Conservation (phyloP, 1,140 invertebrate genomes). For the Cydia splendana region DNA sequence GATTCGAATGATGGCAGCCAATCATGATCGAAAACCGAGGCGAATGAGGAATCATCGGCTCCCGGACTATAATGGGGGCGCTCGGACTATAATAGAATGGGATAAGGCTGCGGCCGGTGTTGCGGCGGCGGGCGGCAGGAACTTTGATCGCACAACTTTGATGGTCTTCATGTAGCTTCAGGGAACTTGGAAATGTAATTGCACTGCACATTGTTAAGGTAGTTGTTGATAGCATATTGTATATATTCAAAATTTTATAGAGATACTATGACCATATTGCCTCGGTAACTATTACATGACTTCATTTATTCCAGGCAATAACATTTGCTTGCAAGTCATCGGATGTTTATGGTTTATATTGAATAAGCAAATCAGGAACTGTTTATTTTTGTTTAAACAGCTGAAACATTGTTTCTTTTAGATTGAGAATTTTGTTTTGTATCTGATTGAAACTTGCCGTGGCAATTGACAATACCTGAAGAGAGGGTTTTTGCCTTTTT, state of each 20-base stretch:
- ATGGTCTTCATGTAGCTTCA: not conserved
- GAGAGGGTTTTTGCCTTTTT: too few species aligned
- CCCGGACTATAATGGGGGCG: not conserved
- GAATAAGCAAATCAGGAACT: too few species aligned
- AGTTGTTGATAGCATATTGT: not conserved
- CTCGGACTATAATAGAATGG: conserved; percentile 15
- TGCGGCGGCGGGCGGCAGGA: not conserved
- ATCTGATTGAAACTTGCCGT: too few species aligned
- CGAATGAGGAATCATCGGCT: conserved; percentile 20
- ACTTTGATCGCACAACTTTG: conserved; percentile 1
- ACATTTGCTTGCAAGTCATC: too few species aligned
- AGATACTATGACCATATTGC: too few species aligned
- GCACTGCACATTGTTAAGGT: not conserved
- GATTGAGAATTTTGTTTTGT: too few species aligned
- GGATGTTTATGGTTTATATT: too few species aligned
- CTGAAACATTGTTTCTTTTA: too few species aligned
- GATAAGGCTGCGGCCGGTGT: not conserved
- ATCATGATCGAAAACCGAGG: conserved; percentile 20
- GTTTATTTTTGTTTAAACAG: too few species aligned
- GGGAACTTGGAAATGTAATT: not conserved
- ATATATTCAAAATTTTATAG: not conserved
- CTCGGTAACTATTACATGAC: too few species aligned
- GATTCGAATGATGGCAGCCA: conserved; percentile 21
- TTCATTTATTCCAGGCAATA: too few species aligned
- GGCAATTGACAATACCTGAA: too few species aligned